Conservation (phyloP, 2,797 vertebrate genomes). For the Neosalanx taihuensis region DNA sequence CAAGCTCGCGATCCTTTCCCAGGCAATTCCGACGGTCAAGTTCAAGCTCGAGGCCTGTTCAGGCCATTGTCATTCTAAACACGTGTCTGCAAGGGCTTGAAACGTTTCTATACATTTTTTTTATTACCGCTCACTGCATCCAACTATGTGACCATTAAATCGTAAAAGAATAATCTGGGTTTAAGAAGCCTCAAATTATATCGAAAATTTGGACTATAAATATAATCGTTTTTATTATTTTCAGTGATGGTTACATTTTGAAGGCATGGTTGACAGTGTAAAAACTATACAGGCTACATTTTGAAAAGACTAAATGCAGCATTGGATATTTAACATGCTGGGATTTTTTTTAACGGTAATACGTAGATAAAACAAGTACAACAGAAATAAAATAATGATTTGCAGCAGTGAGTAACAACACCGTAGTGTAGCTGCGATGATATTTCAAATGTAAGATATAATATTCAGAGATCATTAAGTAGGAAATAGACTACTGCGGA, state of each 20-base stretch:
- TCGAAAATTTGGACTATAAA: background rate
- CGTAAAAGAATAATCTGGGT: background rate
- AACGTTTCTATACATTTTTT: background rate
- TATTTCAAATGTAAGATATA: background rate
- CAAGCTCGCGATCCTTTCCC: slow-evolving; percentile 72
- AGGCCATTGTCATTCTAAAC: slow-evolving; percentile 66
- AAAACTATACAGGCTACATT: background rate
- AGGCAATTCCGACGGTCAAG: slow-evolving; percentile 75
- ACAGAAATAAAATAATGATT: no score
- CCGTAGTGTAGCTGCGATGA: no score
- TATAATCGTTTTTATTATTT: background rate
- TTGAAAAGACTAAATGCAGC: background rate
- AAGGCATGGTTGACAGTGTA: no score
- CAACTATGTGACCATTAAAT: background rate
- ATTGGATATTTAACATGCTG: background rate
- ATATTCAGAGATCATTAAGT: background rate
- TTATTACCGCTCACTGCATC: background rate
- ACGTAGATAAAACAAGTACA: no score
- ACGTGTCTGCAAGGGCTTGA: slow-evolving; percentile 29
- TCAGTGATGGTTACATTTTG: background rate
- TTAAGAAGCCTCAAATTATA: background rate
- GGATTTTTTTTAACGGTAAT: no score
- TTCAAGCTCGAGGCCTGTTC: slow-evolving; percentile 69
- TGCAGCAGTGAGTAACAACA: no score
- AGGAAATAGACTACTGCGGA: background rate